A percentile compares a stretch with the other conserved stretches of the same genome.
These are phyloP conservation scores for Galeopsomyia nigrocyanea DNA, from an alignment of 2,888 invertebrate species.

Conservation along the genomic window DNA sequence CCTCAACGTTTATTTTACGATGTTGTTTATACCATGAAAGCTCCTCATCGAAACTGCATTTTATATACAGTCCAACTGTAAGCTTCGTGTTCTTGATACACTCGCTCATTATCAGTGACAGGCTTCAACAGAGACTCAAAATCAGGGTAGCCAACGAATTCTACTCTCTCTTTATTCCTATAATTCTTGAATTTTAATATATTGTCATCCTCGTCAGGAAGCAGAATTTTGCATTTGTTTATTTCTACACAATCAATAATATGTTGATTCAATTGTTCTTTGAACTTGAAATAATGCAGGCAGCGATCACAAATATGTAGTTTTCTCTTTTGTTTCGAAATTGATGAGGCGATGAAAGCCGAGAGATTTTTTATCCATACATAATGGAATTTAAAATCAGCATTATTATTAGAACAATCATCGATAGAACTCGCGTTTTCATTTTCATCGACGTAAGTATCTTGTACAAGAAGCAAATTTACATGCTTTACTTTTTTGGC, in stretches of 20 bases:
- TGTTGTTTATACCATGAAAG: not conserved
- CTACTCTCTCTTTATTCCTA: not conserved
- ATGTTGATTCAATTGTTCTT: not conserved
- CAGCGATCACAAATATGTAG: slow-evolving; percentile 2
- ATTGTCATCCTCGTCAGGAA: not conserved
- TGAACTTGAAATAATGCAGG: not conserved
- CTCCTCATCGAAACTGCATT: not conserved
- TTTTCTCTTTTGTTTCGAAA: not conserved
- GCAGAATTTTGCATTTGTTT: not conserved
- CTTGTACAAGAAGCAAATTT: slow-evolving; percentile 5
- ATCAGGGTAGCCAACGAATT: not conserved
- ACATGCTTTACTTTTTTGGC: not conserved
- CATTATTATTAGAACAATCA: not conserved
- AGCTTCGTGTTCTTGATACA: slow-evolving; percentile 3
- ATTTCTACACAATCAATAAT: not conserved
- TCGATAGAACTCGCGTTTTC: not conserved
- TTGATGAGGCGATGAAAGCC: not conserved
- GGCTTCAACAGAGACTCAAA: not conserved
- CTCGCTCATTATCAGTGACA: not conserved
- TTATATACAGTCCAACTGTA: not conserved
- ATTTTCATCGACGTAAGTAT: not conserved
- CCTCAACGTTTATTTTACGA: not conserved
- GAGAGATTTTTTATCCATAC: not conserved
- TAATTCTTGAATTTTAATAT: not conserved
- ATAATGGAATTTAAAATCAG: not conserved